Conservation (phyloP, 2,113 vertebrate genomes). For the Ailurus styani region DNA sequence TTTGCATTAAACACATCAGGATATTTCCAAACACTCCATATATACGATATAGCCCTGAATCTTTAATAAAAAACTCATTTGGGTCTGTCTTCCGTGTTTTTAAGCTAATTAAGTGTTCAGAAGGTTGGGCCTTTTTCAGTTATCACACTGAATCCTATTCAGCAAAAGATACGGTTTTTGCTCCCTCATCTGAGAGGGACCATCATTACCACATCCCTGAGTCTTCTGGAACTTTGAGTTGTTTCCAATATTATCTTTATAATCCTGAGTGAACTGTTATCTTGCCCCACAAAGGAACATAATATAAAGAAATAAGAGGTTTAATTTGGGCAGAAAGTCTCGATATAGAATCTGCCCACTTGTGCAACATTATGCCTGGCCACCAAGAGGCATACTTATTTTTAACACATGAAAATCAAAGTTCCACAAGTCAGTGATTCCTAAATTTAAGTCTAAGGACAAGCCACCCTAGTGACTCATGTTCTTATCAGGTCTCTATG, state of each 20-base stretch:
- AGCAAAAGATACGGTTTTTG: not conserved
- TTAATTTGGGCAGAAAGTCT: not conserved
- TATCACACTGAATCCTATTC: not conserved
- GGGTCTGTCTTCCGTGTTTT: constrained; percentile 69
- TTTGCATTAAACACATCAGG: constrained; percentile 49
- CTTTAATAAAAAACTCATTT: constrained; percentile 58
- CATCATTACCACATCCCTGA: not conserved
- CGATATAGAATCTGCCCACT: not conserved
- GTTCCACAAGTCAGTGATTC: not conserved
- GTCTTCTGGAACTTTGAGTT: not conserved
- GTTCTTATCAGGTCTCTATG: not conserved
- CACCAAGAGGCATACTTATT: not conserved
- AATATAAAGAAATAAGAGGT: not conserved
- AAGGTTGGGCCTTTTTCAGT: not conserved
- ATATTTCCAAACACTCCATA: constrained; percentile 40
- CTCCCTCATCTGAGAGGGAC: not conserved
- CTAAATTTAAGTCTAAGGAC: not conserved
- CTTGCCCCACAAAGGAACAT: not conserved
- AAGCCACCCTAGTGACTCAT: not conserved
- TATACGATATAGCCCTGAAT: not conserved
- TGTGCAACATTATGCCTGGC: not conserved
- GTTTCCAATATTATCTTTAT: not conserved
- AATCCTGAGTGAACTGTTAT: not conserved
- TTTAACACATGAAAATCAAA: not conserved
- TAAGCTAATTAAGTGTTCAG: constrained; percentile 50